These are phyloP conservation scores for Monomorium pharaonis DNA, from an alignment of 1,140 invertebrate genomes.

Conservation along the genomic window DNA sequence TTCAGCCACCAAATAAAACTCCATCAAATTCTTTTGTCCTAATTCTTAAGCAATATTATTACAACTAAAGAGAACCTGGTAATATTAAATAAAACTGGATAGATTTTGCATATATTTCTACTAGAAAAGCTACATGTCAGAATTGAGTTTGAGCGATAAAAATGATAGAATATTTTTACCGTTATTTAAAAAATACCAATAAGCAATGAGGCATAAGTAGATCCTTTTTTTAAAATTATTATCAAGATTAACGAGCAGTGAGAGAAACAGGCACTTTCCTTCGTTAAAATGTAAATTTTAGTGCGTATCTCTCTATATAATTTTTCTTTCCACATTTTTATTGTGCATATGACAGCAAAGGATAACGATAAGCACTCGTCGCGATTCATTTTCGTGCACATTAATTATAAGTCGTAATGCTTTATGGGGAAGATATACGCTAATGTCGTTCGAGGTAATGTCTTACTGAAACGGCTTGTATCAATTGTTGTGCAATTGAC, in stretches of 20 bases:
- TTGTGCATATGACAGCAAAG: neutral
- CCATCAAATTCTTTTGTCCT: too few species aligned
- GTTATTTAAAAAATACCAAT: neutral
- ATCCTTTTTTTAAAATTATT: neutral
- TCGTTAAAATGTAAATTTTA: neutral
- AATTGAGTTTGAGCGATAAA: neutral
- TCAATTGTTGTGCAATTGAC: neutral
- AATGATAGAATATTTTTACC: neutral
- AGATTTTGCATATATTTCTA: too few species aligned
- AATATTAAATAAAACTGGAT: too few species aligned
- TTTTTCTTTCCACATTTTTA: constrained; percentile 20
- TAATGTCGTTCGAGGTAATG: constrained; percentile 4
- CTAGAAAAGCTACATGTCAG: neutral
- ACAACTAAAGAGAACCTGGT: too few species aligned
- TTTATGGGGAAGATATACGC: constrained; percentile 42
- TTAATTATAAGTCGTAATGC: constrained; percentile 17
- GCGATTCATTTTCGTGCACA: constrained; percentile 37
- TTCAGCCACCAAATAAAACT: too few species aligned
- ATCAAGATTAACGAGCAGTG: neutral
- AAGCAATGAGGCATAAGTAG: neutral
- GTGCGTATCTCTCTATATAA: neutral
- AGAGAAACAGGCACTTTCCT: neutral
- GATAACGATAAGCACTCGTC: constrained; percentile 38
- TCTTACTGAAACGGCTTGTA: neutral
- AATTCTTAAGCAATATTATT: too few species aligned